These are phyloP conservation scores for Agrochola litura DNA, from an alignment of 2,888 invertebrate species.

Conservation along the genomic window DNA sequence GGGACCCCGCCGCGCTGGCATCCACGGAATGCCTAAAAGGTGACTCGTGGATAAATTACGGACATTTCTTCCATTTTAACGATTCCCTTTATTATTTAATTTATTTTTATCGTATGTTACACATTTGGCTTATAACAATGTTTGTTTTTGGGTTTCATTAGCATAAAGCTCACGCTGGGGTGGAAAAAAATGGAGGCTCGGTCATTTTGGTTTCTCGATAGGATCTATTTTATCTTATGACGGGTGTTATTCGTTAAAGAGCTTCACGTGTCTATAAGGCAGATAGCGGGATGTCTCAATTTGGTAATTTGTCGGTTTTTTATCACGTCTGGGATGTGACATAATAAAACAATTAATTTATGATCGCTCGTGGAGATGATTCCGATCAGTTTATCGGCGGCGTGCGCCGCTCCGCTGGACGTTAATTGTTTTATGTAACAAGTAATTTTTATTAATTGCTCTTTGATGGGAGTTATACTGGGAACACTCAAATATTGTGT, in stretches of 20 bases:
- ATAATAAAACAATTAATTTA: conserved; percentile 90
- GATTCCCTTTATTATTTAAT: conserved; percentile 90
- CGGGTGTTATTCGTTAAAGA: conserved; percentile 81
- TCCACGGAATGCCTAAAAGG: conserved; percentile 90
- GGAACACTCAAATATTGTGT: conserved; percentile 72
- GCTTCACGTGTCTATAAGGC: conserved; percentile 83
- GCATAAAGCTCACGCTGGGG: conserved; percentile 88
- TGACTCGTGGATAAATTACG: conserved; percentile 90
- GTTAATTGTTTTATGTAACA: conserved; percentile 88
- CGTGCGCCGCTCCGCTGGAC: conserved; percentile 84
- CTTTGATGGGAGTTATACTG: conserved; percentile 81
- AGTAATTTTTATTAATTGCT: conserved; percentile 89
- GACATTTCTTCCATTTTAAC: conserved; percentile 90
- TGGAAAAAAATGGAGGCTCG: conserved; percentile 77
- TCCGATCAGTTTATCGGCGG: conserved; percentile 86
- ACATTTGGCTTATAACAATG: conserved; percentile 90
- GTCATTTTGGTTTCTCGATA: conserved; percentile 85
- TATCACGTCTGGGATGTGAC: conserved; percentile 85
- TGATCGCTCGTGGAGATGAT: conserved; percentile 84
- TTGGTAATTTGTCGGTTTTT: conserved; percentile 88
- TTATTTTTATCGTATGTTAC: conserved; percentile 90
- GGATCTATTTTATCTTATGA: conserved; percentile 82
- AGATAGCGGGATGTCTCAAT: conserved; percentile 90
- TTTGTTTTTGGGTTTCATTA: conserved; percentile 90
- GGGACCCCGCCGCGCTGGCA: conserved; percentile 88